Conservation (phyloP, 2,797 vertebrate species). For the Rachycentron canadum region DNA sequence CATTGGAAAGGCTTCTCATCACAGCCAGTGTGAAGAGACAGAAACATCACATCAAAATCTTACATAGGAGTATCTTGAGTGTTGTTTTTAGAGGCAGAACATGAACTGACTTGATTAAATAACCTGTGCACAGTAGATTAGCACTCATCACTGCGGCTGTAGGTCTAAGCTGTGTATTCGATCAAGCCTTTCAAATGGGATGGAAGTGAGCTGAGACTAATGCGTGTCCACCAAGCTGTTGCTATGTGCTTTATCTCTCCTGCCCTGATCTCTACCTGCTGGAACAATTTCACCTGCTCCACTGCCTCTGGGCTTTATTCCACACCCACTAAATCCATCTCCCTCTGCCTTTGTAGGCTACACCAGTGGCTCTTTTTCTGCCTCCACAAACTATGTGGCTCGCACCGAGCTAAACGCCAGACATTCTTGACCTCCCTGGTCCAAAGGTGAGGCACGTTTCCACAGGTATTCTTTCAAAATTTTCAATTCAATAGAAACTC, state of each 20-base stretch:
- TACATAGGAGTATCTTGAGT: background rate
- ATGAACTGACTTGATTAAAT: background rate
- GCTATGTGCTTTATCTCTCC: constrained; percentile 85
- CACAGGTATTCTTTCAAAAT: background rate
- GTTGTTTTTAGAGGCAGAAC: too few relatives aligned
- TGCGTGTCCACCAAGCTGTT: constrained; percentile 62
- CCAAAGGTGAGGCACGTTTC: background rate
- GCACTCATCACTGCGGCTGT: background rate
- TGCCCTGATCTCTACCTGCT: constrained; percentile 68
- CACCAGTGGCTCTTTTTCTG: constrained; percentile 13
- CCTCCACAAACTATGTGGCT: constrained; percentile 6
- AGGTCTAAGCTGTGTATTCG: constrained; percentile 34
- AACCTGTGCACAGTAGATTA: background rate
- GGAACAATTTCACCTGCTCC: constrained; percentile 82
- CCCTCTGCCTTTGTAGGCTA: constrained; percentile 27
- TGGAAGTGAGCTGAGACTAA: constrained; percentile 83
- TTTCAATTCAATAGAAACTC: too few relatives aligned
- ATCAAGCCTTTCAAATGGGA: constrained; percentile 56
- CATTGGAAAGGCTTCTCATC: background rate
- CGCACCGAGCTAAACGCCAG: background rate
- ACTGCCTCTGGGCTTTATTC: constrained; percentile 79
- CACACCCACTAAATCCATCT: constrained; percentile 65
- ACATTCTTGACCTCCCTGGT: constrained; percentile 11
- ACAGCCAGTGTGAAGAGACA: too few relatives aligned
- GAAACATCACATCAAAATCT: too few relatives aligned